Percentiles rank a stretch among this genome's conserved stretches.
These are phyloP conservation scores for Kryptopterus vitreolus DNA, from an alignment of 2,797 vertebrate genomes.

Conservation along the genomic window DNA sequence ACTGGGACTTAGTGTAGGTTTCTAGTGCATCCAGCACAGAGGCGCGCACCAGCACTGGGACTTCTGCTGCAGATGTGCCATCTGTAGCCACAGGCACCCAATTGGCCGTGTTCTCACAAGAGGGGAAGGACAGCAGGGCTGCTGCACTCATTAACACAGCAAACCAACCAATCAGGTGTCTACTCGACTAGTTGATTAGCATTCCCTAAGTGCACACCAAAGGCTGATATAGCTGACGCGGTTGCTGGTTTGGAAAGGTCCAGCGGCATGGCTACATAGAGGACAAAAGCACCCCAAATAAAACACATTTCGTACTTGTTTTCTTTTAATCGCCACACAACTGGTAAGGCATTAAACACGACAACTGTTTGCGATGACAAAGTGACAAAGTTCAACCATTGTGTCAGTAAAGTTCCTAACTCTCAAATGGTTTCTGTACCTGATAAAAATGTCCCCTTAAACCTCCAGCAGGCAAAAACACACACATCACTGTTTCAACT, in stretches of 20 bases:
- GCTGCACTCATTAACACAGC: constrained; percentile 22
- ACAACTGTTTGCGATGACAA: constrained; percentile 3
- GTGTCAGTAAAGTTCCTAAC: too few relatives aligned
- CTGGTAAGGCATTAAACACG: constrained; percentile 10
- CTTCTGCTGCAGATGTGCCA: constrained; percentile 28
- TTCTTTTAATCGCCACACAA: constrained; percentile 17
- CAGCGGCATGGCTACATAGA: not conserved
- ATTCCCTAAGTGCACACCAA: constrained; percentile 13
- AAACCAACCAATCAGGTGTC: constrained; percentile 30
- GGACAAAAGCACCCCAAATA: not conserved
- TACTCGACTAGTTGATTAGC: constrained; percentile 27
- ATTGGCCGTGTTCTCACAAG: constrained; percentile 27
- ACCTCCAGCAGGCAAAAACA: not conserved
- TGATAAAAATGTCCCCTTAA: not conserved
- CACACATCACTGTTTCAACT: constrained; percentile 2
- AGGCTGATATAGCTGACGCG: constrained; percentile 3
- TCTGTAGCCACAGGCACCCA: constrained; percentile 35
- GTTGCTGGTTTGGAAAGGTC: constrained; percentile 16
- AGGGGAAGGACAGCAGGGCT: constrained; percentile 31
- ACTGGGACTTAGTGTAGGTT: constrained; percentile 34
- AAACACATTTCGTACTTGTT: not conserved
- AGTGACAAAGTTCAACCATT: too few relatives aligned
- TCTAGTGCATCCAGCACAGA: constrained; percentile 27
- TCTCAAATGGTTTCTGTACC: constrained; percentile 11
- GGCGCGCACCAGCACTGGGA: constrained; percentile 17